These are phyloP conservation scores for Carabus problematicus DNA, from an alignment of 2,888 invertebrate genomes.

Conservation along the genomic window DNA sequence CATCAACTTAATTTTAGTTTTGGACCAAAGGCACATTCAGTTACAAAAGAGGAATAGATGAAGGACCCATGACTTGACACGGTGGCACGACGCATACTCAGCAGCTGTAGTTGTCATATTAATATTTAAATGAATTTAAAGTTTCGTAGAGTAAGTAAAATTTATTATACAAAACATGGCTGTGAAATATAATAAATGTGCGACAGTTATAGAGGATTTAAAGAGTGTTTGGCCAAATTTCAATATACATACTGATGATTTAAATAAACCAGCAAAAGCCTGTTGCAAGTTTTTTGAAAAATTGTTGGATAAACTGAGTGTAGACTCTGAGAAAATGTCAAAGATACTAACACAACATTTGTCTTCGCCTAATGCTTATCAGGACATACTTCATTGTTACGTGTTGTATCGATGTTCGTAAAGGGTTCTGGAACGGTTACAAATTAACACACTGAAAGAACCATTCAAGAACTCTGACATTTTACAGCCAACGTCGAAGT, in stretches of 20 bases:
- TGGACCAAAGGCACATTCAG: slow-evolving; percentile 39
- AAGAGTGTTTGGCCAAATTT: slow-evolving; percentile 24
- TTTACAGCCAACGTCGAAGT: slow-evolving; percentile 8
- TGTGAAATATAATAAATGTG: too few relatives aligned
- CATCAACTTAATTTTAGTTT: slow-evolving; percentile 25
- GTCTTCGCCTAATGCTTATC: neutral
- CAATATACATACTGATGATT: neutral
- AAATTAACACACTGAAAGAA: neutral
- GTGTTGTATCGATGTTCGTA: slow-evolving; percentile 7
- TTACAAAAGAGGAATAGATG: slow-evolving; percentile 19
- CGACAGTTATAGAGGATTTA: neutral
- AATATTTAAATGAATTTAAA: neutral
- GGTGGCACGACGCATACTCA: too few relatives aligned
- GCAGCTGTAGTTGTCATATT: too few relatives aligned
- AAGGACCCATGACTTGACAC: too few relatives aligned
- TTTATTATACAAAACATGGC: neutral
- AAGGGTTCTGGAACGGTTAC: neutral
- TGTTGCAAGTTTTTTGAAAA: slow-evolving; percentile 16
- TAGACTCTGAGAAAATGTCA: neutral
- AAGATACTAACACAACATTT: neutral
- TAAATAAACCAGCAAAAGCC: slow-evolving; percentile 4
- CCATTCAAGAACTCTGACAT: neutral
- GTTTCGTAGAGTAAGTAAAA: slow-evolving; percentile 3
- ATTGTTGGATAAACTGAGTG: neutral
- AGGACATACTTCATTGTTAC: slow-evolving; percentile 13